These are phyloP conservation scores for Euwallacea fornicatus DNA, from an alignment of 1,140 invertebrate genomes.

Conservation along the genomic window DNA sequence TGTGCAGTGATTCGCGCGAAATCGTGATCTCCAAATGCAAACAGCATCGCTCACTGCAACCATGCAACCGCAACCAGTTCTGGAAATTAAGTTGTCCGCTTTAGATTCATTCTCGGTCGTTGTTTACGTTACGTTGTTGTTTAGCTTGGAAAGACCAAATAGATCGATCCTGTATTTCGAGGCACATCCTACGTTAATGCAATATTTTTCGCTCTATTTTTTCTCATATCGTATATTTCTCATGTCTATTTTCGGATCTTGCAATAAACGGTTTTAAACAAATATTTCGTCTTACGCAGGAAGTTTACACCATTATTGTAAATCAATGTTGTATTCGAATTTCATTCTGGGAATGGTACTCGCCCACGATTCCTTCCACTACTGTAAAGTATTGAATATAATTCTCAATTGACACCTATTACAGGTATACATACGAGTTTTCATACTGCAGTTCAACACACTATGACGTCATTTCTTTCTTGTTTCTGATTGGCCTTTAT, in stretches of 20 bases:
- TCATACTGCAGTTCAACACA: no score
- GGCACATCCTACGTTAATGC: background rate
- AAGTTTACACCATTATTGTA: slow-evolving; percentile 31
- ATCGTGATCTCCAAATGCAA: background rate
- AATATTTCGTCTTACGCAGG: slow-evolving; percentile 22
- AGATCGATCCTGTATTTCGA: background rate
- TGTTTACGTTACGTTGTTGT: background rate
- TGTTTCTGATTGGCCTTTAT: no score
- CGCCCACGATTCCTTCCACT: slow-evolving; percentile 3
- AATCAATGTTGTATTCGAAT: slow-evolving; percentile 26
- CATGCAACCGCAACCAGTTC: background rate
- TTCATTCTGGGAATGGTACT: slow-evolving; percentile 10
- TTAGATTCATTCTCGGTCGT: background rate
- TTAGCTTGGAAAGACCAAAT: background rate
- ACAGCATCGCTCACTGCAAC: background rate
- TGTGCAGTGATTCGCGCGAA: slow-evolving; percentile 8
- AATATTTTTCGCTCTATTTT: background rate
- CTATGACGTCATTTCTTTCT: background rate
- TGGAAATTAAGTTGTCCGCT: slow-evolving; percentile 1
- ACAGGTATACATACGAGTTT: no score
- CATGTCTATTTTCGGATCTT: slow-evolving; percentile 9
- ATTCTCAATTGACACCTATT: no score
- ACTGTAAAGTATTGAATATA: no score
- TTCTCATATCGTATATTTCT: background rate
- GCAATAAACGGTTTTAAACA: slow-evolving; percentile 25